Base-by-base conservation (phyloP, 53 echinoderm and acorn worm genomes). In the Astropecten irregularis region DNA sequence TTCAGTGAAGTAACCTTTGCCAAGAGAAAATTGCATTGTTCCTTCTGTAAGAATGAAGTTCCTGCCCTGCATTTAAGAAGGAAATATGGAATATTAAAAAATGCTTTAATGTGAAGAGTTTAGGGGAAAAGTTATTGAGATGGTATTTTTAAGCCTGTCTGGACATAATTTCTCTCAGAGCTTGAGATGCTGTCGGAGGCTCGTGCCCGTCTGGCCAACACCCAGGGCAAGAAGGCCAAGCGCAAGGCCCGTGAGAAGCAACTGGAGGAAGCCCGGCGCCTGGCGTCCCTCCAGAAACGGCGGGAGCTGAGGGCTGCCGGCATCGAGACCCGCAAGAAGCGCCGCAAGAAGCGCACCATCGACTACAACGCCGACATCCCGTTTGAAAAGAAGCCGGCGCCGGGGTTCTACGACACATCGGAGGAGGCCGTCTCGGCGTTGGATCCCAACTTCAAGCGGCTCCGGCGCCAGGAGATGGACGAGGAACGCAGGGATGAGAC, bases 111-210 rank as follows among this genome's bases (percentile, higher is more conserved):
- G n/a, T n/a, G n/a, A n/a, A n/a, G n/a, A n/a, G n/a, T n/a, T n/a
- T n/a, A n/a, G n/a, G n/a, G n/a, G n/a, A n/a, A n/a, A n/a, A n/a
- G n/a, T n/a, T n/a, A n/a, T n/a, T n/a, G n/a, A n/a, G n/a, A n/a
- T n/a, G n/a, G n/a, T n/a, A n/a, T n/a, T n/a, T n/a, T n/a, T n/a
- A n/a, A n/a, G n/a, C n/a, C n/a, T n/a, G n/a, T n/a, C n/a, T n/a
- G n/a, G n/a, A n/a, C n/a, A n/a, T n/a, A n/a, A n/a, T n/a, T n/a
- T n/a, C n/a, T 83, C 73, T 4, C 72, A 99, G 99, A 99, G 64
- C 92, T 99, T 46, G 99, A 97, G 83, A 99, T 97, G 99, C 58
- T 99, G n/a, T 99, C 99, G 2, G 99, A 99, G 58, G 99, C 99
- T 27, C 90, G 99, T 34, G 99, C 99, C 47, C 99, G 99, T 86